Evolutionary conservation across 2,797 vertebrate genomes (phyloP).

Genomic region (Rhynchotus rufescens): DNA sequence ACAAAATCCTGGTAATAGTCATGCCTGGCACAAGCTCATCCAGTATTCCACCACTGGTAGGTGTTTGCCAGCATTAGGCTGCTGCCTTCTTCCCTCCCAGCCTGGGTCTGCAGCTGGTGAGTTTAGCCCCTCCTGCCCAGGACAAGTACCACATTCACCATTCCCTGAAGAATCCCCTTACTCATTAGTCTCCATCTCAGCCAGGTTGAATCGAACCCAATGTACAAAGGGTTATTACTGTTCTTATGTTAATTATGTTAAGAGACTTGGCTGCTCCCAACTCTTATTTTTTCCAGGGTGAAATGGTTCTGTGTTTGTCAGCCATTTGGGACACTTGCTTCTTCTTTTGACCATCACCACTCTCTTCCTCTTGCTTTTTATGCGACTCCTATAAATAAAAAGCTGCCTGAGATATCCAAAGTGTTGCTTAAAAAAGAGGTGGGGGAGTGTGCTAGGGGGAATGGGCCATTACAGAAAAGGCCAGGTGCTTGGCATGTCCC

Average conservation of each 20-base stretch:
- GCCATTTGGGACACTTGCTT: conserved; percentile 10
- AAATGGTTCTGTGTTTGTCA: not conserved
- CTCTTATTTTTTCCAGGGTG: not conserved
- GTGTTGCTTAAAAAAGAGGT: conserved; percentile 55
- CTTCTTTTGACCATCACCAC: conserved; percentile 34
- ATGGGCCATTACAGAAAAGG: conserved; percentile 73
- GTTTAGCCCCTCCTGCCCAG: not conserved
- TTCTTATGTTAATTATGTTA: not conserved
- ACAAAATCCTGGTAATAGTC: not conserved
- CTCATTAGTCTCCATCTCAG: not conserved
- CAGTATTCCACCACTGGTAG: not conserved
- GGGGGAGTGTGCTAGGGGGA: conserved; percentile 29
- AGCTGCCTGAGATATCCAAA: conserved; percentile 32
- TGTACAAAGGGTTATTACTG: not conserved
- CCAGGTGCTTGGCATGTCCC: conserved; percentile 80
- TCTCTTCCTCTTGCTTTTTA: conserved; percentile 24
- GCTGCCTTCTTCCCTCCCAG: not conserved
- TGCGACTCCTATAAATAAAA: conserved; percentile 61
- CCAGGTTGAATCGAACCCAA: not conserved
- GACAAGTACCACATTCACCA: not conserved
- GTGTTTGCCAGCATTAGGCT: not conserved
- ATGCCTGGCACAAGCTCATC: not conserved
- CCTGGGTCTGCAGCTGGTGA: not conserved
- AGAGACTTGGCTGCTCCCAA: not conserved
- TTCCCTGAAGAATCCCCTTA: not conserved